phyloP scores from a whole-genome alignment of 2,888 invertebrate genomes.

The Mesorhabditis spiculigera region DNA sequence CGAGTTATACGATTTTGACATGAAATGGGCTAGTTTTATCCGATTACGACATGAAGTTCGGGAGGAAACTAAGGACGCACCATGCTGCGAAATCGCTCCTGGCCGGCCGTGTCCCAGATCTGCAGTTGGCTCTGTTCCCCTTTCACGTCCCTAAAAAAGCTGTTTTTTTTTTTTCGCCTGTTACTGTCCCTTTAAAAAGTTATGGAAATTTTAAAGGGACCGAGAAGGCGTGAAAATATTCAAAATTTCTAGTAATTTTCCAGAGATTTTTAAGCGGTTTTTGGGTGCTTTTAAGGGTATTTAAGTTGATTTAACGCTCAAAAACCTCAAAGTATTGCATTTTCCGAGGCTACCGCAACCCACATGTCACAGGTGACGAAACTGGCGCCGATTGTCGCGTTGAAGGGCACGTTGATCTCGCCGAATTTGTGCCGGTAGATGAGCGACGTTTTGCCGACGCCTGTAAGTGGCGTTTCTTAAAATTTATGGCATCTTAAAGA shows the following conservation, averaged over 20 bases:
- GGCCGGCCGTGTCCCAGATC: constrained; percentile 53
- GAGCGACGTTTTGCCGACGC: constrained; percentile 39
- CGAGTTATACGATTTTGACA: not conserved
- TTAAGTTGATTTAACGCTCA: no score
- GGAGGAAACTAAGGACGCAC: constrained; percentile 14
- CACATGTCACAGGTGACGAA: constrained; percentile 40
- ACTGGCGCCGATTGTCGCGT: constrained; percentile 48
- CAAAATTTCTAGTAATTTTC: no score
- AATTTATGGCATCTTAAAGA: no score
- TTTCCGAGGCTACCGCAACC: constrained; percentile 4
- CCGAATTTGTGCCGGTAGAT: constrained; percentile 40
- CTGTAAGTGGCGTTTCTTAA: constrained; percentile 8
- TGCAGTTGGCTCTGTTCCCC: constrained; percentile 30
- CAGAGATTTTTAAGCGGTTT: no score
- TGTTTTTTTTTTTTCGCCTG: not conserved
- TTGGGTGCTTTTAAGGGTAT: no score
- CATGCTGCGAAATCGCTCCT: constrained; percentile 51
- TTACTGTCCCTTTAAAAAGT: not conserved
- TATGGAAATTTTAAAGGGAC: constrained; percentile 2
- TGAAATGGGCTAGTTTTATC: not conserved
- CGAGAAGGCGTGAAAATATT: no score
- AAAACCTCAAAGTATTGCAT: not conserved
- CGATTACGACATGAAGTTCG: not conserved
- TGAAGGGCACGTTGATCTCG: constrained; percentile 26
- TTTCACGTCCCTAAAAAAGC: constrained; percentile 22